These are phyloP conservation scores for Palythoa grandiflora DNA, from an alignment of 92 coral and sea anemone species.

Conservation along the genomic window DNA sequence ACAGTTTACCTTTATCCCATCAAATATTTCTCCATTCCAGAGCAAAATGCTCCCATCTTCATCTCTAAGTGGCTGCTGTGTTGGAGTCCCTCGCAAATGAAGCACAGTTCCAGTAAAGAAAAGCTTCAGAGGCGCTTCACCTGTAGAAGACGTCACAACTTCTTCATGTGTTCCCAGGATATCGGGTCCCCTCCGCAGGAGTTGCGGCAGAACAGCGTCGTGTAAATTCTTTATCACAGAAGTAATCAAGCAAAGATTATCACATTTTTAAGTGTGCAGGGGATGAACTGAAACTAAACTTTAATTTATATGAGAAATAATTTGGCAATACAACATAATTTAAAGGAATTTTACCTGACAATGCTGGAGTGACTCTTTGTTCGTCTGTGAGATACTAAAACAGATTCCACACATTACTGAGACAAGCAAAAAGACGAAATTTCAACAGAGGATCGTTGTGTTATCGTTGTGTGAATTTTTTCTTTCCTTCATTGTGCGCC, in stretches of 20 bases:
- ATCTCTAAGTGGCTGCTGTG: constrained; percentile 84
- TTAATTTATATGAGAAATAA: no score
- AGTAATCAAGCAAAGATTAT: background rate
- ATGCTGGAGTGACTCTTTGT: constrained; percentile 15
- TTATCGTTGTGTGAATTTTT: background rate
- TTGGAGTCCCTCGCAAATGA: constrained; percentile 87
- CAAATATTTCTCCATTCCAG: constrained; percentile 99
- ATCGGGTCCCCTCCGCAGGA: constrained; percentile 93
- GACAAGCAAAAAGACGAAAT: background rate
- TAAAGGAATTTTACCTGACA: background rate
- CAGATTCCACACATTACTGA: constrained; percentile 81
- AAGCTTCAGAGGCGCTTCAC: constrained; percentile 27
- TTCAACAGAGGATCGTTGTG: background rate
- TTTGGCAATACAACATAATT: no score
- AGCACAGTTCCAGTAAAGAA: constrained; percentile 76
- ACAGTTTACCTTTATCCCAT: constrained; percentile 74
- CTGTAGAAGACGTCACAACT: background rate
- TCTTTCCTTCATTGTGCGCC: background rate
- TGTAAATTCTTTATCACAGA: constrained; percentile 53
- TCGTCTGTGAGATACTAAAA: constrained; percentile 61
- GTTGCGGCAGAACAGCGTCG: constrained; percentile 61
- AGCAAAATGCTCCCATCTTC: constrained; percentile 77
- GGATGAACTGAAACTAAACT: no score
- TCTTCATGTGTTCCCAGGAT: constrained; percentile 43
- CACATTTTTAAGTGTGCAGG: background rate